These are phyloP conservation scores for Mus caroli DNA, from an alignment of 2,797 vertebrate genomes.

Conservation along the genomic window DNA sequence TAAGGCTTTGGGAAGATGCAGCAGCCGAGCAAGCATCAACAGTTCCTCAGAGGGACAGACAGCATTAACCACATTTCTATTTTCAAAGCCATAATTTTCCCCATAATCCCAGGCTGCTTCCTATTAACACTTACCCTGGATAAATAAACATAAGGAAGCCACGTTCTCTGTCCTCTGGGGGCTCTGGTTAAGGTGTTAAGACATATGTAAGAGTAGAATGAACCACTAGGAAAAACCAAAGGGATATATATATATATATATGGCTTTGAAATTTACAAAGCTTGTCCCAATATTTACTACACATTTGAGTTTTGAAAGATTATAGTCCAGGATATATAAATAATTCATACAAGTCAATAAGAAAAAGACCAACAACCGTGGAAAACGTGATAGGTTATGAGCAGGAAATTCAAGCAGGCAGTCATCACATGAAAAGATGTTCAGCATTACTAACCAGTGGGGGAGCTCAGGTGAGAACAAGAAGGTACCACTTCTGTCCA, in stretches of 20 bases:
- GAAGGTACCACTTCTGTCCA: background rate
- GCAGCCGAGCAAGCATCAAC: background rate
- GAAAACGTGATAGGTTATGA: slow-evolving; percentile 58
- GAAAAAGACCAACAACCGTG: slow-evolving; percentile 52
- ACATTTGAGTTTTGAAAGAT: slow-evolving; percentile 72
- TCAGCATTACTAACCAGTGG: background rate
- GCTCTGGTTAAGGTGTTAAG: slow-evolving; percentile 80
- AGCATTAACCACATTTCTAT: slow-evolving; percentile 63
- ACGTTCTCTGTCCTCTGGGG: slow-evolving; percentile 69
- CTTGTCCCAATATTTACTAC: slow-evolving; percentile 71
- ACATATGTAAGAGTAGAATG: slow-evolving; percentile 73
- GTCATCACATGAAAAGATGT: slow-evolving; percentile 27
- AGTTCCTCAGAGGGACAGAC: slow-evolving; percentile 22
- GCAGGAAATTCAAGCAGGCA: slow-evolving; percentile 17
- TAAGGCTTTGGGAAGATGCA: background rate
- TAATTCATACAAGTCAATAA: slow-evolving; percentile 72
- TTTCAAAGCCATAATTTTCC: slow-evolving; percentile 73
- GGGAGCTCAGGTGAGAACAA: background rate
- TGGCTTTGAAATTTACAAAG: slow-evolving; percentile 76
- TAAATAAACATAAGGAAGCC: slow-evolving; percentile 82
- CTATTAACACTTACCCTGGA: slow-evolving; percentile 76
- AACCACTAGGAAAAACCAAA: slow-evolving; percentile 65
- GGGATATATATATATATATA: background rate
- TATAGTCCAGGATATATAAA: slow-evolving; percentile 67
- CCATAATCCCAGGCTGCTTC: slow-evolving; percentile 73